These are phyloP conservation scores for Holcopasites calliopsidis DNA, from an alignment of 1,140 invertebrate species.

Conservation along the genomic window DNA sequence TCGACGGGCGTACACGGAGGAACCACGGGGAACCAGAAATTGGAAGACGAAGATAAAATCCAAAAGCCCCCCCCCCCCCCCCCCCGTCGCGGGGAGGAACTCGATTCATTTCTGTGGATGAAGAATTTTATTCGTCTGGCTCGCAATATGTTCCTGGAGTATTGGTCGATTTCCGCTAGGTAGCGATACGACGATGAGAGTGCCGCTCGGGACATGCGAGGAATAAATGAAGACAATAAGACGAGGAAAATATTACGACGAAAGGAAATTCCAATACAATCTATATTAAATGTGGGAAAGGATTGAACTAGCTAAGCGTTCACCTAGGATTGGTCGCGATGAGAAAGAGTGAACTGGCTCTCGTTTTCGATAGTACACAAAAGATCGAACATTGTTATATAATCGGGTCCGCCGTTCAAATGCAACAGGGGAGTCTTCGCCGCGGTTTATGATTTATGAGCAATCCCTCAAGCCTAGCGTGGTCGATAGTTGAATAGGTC, in stretches of 20 bases:
- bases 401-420: background rate
- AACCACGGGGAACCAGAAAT: slow-evolving; percentile 17
- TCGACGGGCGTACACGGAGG: background rate
- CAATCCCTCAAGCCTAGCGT: background rate
- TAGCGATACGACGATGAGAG: no score
- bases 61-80: slow-evolving; percentile 18
- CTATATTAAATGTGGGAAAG: no score
- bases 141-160: background rate
- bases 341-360: no score
- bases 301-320: no score
- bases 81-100: slow-evolving; percentile 14
- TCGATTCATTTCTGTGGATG: background rate
- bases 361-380: no score
- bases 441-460: background rate
- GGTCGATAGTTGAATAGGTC: background rate
- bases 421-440: no score
- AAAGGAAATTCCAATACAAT: background rate
- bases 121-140: slow-evolving; percentile 5
- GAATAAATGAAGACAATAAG: background rate
- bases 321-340: no score
- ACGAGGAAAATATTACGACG: background rate
- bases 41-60: slow-evolving; percentile 37
- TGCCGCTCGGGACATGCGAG: no score
- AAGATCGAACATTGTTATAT: no score
- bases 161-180: background rate